A percentile compares a stretch with the other conserved stretches of the same genome.
Evolutionary conservation across 1,140 invertebrate genomes (phyloP).

Genomic region (Holotrichia oblita): DNA sequence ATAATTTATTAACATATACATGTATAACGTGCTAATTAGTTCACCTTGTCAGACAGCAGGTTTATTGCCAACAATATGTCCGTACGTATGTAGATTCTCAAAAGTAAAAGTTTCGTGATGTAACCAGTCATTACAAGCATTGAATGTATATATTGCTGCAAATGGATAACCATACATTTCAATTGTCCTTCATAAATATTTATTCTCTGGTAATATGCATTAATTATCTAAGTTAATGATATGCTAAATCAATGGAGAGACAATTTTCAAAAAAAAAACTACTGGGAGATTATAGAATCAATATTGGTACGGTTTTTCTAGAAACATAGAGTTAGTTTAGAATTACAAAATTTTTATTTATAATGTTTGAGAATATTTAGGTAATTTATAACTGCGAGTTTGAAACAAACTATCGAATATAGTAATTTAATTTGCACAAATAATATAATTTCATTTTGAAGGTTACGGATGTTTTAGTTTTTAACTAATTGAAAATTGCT

Average conservation of each 20-base stretch:
- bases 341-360: too few species aligned
- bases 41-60: neutral
- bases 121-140: neutral
- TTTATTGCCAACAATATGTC: neutral
- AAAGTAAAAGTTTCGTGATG: neutral
- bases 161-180: neutral
- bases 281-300: neutral
- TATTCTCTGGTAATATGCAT: neutral
- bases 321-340: too few species aligned
- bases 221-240: neutral
- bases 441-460: too few species aligned
- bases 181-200: neutral
- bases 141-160: neutral
- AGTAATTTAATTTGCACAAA: too few species aligned
- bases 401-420: too few species aligned
- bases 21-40: neutral
- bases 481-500: too few species aligned
- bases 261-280: neutral
- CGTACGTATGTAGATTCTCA: neutral
- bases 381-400: too few species aligned
- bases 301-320: neutral
- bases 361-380: too few species aligned
- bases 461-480: too few species aligned
- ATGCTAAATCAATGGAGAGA: neutral
- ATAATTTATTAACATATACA: neutral